Evolutionary conservation across 2,113 vertebrate genomes (phyloP).

Genomic region (Dasyprocta punctata): DNA sequence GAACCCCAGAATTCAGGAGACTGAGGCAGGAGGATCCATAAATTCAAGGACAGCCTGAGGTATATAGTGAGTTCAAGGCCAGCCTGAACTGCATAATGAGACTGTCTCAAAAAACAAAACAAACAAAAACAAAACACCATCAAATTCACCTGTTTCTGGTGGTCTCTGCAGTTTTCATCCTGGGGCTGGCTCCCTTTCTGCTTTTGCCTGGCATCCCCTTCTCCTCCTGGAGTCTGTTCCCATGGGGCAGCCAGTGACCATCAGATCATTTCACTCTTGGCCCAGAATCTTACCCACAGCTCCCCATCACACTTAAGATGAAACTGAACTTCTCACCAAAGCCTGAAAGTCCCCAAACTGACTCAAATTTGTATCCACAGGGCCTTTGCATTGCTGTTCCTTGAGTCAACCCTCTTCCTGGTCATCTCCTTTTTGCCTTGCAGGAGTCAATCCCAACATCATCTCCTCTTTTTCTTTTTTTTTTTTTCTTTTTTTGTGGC

Average conservation of each 20-base stretch:
- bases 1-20: neutral
- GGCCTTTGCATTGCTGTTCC: neutral
- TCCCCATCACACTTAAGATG: neutral
- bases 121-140: neutral
- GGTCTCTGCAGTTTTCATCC: neutral
- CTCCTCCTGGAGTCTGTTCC: neutral
- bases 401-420: neutral
- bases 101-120: neutral
- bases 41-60: neutral
- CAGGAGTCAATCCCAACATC: neutral
- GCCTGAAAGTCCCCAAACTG: neutral
- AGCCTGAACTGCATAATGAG: neutral
- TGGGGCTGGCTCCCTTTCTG: neutral
- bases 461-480: too few relatives aligned
- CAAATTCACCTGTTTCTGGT: neutral
- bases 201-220: neutral
- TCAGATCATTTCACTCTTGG: neutral
- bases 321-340: neutral
- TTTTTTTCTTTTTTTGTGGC: too few relatives aligned
- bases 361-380: too few relatives aligned
- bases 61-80: neutral
- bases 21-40: neutral
- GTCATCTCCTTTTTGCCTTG: neutral
- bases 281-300: neutral
- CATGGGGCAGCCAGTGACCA: neutral